Evolutionary conservation across 2,888 invertebrate genomes (phyloP).

Genomic region (Pilophorus perplexus): DNA sequence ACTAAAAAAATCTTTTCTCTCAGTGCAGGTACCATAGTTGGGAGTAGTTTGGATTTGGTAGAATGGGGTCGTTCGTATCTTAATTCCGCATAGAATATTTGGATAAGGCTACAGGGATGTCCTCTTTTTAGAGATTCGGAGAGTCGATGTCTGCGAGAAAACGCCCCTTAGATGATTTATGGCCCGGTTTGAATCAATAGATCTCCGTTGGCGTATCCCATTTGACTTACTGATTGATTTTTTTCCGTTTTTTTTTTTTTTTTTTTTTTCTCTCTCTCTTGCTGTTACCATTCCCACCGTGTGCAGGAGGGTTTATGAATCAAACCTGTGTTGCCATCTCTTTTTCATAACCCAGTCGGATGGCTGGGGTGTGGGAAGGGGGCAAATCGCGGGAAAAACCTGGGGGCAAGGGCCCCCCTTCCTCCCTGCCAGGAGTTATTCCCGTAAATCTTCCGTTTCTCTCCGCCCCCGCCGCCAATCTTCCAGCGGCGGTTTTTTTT

Average conservation of each 20-base stretch:
- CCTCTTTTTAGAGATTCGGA: background rate
- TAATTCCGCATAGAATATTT: conserved; percentile 13
- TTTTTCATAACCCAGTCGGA: conserved; percentile 16
- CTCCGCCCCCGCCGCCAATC: background rate
- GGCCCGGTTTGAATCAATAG: conserved; percentile 26
- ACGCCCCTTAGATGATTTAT: conserved; percentile 25
- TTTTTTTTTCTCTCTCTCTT: no score
- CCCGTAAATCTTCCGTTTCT: background rate
- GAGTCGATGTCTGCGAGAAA: background rate
- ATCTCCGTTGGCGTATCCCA: conserved; percentile 22
- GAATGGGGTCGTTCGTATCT: no score
- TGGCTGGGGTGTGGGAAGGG: background rate
- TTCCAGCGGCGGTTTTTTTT: no score
- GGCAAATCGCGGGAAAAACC: no score
- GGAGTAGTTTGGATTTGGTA: no score
- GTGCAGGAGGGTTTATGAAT: conserved; percentile 16
- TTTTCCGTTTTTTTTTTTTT: no score
- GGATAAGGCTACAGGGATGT: background rate
- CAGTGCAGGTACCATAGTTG: no score
- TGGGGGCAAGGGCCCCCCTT: no score
- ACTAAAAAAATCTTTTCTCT: no score
- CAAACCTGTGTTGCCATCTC: conserved; percentile 21
- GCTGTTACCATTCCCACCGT: conserved; percentile 29
- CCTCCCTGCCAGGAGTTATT: background rate
- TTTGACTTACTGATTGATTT: conserved; percentile 41